phyloP scores from a whole-genome alignment of 2,113 vertebrate species.

The Struthio camelus region DNA sequence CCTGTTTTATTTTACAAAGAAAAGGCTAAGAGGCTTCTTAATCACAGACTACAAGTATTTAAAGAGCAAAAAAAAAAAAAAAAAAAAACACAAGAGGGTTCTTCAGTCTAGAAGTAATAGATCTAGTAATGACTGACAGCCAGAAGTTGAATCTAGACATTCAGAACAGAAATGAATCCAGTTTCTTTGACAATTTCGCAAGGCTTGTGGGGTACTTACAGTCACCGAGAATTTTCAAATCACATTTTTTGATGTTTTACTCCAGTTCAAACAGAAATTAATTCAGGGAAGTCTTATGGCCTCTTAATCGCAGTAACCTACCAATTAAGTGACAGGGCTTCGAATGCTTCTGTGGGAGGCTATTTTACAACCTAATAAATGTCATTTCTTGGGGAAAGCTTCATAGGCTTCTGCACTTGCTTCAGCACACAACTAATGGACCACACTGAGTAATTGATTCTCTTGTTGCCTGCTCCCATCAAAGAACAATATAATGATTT shows the following conservation, averaged over 20 bases:
- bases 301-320: not conserved
- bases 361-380: conserved; percentile 35
- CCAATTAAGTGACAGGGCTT: not conserved
- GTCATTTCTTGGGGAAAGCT: not conserved
- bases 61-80: not conserved
- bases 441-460: not conserved
- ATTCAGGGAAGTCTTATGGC: not conserved
- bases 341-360: not conserved
- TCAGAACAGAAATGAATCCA: not conserved
- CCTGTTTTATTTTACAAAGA: not conserved
- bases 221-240: not conserved
- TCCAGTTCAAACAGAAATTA: not conserved
- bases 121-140: not conserved
- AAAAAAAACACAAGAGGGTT: not conserved
- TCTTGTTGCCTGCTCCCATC: conserved; percentile 8
- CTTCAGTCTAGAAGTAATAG: not conserved
- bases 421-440: not conserved
- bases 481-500: conserved; percentile 23
- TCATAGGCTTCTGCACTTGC: not conserved
- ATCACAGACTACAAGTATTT: not conserved
- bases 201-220: not conserved
- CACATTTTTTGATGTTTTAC: not conserved
- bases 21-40: not conserved
- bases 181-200: not conserved
- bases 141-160: not conserved